Conservation (phyloP, 2,888 invertebrate genomes). For the Tetanocera ferruginea region DNA sequence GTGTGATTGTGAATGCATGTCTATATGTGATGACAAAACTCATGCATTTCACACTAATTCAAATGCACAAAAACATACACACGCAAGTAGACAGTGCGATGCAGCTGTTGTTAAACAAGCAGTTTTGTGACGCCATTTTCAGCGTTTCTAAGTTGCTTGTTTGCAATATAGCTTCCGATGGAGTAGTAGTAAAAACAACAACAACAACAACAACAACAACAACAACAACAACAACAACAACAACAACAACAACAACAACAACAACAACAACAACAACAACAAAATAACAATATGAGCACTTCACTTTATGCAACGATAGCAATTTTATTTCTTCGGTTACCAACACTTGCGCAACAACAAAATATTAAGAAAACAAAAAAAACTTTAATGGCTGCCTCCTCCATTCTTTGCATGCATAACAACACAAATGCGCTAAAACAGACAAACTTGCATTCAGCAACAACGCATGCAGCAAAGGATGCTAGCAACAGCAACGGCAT, state of each 20-base stretch:
- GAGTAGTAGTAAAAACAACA: background rate
- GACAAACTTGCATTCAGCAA: background rate
- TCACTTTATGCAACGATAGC: constrained; percentile 3
- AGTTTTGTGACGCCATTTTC: constrained; percentile 31
- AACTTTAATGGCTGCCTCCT: background rate
- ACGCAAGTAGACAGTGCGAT: background rate
- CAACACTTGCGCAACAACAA: background rate
- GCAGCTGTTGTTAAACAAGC: constrained; percentile 10
- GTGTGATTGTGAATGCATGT: background rate
- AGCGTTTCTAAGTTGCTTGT: background rate
- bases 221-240: background rate
- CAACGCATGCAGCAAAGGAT: background rate
- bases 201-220: no score
- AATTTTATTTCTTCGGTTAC: background rate
- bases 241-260: background rate
- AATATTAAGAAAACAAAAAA: no score
- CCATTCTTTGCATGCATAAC: background rate
- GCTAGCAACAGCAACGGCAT: background rate
- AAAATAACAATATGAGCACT: background rate
- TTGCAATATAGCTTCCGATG: background rate
- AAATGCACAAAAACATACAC: background rate
- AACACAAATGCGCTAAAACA: background rate
- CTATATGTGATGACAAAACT: background rate
- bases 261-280: no score
- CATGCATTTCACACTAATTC: background rate